A percentile compares a stretch with the other conserved stretches of the same genome.
These are phyloP conservation scores for Cremastinae sp. DNA, from an alignment of 2,888 invertebrate genomes.

Conservation along the genomic window DNA sequence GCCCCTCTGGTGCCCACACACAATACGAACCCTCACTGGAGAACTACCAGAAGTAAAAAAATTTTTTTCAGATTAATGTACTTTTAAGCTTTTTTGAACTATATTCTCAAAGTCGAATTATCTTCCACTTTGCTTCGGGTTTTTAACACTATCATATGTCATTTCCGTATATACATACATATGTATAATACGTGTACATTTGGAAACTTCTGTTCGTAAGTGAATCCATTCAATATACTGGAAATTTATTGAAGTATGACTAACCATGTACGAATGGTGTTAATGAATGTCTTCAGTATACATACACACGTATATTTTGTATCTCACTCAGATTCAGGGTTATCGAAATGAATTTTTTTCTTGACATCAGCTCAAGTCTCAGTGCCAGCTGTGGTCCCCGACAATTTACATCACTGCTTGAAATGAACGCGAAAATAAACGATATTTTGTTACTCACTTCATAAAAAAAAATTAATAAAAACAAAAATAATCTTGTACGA, in stretches of 20 bases:
- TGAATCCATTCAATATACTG: conserved; percentile 20
- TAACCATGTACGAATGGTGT: conserved; percentile 44
- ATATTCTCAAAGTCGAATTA: no score
- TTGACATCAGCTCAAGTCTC: conserved; percentile 31
- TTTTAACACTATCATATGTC: no score
- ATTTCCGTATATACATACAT: no score
- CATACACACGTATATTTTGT: conserved; percentile 33
- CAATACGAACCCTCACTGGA: no score
- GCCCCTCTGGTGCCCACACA: no score
- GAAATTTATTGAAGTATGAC: conserved; percentile 16
- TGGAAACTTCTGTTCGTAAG: conserved; percentile 18
- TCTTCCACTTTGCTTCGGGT: no score
- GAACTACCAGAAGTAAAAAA: no score
- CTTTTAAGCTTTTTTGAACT: no score
- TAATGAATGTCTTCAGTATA: conserved; percentile 51
- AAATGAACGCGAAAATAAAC: neutral
- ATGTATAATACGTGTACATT: no score
- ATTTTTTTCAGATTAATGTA: no score
- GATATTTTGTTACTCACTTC: neutral
- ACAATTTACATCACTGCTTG: neutral
- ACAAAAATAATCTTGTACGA: neutral
- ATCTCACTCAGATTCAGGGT: conserved; percentile 69
- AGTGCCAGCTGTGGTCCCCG: conserved; percentile 4
- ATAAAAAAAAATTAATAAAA: neutral
- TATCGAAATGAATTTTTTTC: conserved; percentile 65